Evolutionary conservation across 2,797 vertebrate species (phyloP).

Genomic region (Microhierax caerulescens): DNA sequence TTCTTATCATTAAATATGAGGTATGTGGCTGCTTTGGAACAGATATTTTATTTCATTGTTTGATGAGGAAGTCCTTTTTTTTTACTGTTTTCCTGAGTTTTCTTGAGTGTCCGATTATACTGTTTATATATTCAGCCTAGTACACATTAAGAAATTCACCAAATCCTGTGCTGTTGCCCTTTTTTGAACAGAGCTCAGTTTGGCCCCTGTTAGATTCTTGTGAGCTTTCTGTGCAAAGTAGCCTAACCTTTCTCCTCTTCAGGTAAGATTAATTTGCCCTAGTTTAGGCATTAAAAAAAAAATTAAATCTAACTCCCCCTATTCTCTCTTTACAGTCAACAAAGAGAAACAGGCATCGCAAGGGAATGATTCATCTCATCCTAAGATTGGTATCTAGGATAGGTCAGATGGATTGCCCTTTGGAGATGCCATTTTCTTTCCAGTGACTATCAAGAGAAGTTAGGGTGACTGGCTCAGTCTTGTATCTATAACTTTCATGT

Average conservation of each 20-base stretch:
- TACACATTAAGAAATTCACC: neutral
- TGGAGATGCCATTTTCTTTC: neutral
- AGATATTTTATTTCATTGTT: neutral
- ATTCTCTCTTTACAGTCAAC: neutral
- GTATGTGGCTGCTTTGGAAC: neutral
- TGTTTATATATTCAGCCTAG: neutral
- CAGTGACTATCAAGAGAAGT: neutral
- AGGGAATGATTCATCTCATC: constrained; percentile 4
- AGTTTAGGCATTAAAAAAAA: neutral
- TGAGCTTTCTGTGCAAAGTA: neutral
- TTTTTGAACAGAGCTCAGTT: neutral
- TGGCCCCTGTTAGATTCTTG: neutral
- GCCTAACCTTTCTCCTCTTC: neutral
- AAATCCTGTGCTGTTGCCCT: neutral
- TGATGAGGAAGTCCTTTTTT: neutral
- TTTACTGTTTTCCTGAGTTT: neutral
- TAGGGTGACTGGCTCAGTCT: neutral
- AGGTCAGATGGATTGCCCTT: constrained; percentile 18
- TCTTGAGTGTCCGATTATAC: neutral
- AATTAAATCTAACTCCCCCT: neutral
- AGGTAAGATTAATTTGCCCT: neutral
- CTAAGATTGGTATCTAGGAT: neutral
- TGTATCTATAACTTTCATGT: neutral
- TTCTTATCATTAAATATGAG: neutral
- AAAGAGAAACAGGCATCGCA: neutral